phyloP scores from a whole-genome alignment of 2,113 vertebrate species.

The Limanda limanda region DNA sequence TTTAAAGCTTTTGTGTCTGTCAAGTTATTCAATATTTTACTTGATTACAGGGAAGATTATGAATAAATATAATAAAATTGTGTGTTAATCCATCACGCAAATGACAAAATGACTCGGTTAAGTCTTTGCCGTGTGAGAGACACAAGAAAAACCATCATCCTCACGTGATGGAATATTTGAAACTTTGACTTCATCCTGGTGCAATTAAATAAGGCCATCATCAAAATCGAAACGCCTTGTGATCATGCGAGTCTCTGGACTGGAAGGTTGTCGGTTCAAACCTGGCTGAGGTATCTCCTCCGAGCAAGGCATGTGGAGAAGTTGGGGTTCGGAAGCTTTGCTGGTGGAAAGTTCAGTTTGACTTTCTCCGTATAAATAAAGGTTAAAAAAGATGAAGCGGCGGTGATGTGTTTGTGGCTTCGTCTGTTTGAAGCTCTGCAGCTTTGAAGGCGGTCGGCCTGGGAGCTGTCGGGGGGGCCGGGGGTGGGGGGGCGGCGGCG shows the following conservation, averaged over 20 bases:
- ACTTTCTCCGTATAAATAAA: constrained; percentile 58
- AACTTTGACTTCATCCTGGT: too few relatives aligned
- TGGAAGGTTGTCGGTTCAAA: constrained; percentile 10
- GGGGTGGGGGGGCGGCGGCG: constrained; percentile 16
- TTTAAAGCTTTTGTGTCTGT: too few relatives aligned
- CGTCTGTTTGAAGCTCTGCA: constrained; percentile 37
- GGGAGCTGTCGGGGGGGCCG: constrained; percentile 58
- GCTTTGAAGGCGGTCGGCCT: constrained; percentile 61
- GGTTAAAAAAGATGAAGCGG: constrained; percentile 34
- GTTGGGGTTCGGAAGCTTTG: too few relatives aligned
- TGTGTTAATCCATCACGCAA: too few relatives aligned
- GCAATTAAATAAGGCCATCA: too few relatives aligned
- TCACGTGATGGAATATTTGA: too few relatives aligned
- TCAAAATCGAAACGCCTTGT: background rate
- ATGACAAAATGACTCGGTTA: too few relatives aligned
- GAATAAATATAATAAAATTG: too few relatives aligned
- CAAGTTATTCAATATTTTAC: too few relatives aligned
- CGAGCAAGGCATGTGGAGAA: background rate
- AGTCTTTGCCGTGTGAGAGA: too few relatives aligned
- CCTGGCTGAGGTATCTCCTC: background rate
- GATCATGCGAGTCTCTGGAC: background rate
- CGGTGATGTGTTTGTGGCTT: constrained; percentile 20
- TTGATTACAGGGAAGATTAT: too few relatives aligned
- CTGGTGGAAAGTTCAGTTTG: constrained; percentile 43
- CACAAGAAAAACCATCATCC: too few relatives aligned